Evolutionary conservation across 2,797 vertebrate species (phyloP).

Genomic region (Anniella stebbinsi): DNA sequence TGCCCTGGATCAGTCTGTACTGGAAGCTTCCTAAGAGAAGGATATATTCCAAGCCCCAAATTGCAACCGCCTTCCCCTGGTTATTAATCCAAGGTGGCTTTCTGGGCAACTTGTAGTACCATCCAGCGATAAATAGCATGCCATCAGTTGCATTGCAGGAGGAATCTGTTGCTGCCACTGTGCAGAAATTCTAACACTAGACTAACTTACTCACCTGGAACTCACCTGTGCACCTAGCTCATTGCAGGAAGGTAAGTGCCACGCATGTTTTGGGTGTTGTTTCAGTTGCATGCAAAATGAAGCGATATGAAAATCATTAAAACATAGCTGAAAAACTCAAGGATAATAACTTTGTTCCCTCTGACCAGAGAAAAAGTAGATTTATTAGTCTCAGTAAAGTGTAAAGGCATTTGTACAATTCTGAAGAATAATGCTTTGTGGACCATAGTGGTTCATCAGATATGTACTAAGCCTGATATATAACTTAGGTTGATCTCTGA

Average conservation of each 20-base stretch:
- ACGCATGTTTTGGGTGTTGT: constrained; percentile 57
- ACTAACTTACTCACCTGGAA: constrained; percentile 64
- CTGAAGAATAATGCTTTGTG: constrained; percentile 4
- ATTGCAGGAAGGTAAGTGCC: constrained; percentile 67
- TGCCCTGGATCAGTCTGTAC: constrained; percentile 23
- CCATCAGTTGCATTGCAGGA: constrained; percentile 27
- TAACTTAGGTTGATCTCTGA: background rate
- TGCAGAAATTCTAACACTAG: constrained; percentile 49
- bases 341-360: background rate
- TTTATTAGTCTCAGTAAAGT: background rate
- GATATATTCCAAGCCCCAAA: background rate
- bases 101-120: background rate
- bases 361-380: background rate
- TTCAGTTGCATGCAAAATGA: constrained; percentile 43
- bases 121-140: constrained; percentile 29
- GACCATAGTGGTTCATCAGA: background rate
- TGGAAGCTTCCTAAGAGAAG: background rate
- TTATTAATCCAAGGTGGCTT: constrained; percentile 6
- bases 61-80: background rate
- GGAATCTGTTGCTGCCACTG: background rate
- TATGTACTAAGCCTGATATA: background rate
- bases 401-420: constrained; percentile 10
- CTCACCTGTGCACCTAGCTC: constrained; percentile 27
- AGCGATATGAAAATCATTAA: constrained; percentile 21
- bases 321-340: background rate